A percentile compares a stretch with the other conserved stretches of the same genome.
These are phyloP conservation scores for Danaus melanippus DNA, from an alignment of 1,140 invertebrate genomes.

Conservation along the genomic window DNA sequence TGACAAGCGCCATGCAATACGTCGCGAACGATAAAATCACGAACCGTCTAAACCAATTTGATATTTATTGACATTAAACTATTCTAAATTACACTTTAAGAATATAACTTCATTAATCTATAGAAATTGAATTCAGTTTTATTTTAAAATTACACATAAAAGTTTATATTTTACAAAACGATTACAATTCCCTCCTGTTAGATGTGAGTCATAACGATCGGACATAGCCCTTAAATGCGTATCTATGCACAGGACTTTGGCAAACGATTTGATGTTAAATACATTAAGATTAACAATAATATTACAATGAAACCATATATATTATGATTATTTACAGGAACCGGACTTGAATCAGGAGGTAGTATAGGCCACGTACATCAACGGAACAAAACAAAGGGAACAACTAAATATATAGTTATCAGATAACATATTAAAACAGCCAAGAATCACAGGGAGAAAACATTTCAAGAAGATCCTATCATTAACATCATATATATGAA, in stretches of 20 bases:
- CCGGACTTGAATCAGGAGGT: neutral
- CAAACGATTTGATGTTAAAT: conserved; percentile 13
- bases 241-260: conserved; percentile 7
- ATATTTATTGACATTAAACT: too few species aligned
- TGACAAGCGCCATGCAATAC: too few species aligned
- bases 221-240: neutral
- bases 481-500: too few species aligned
- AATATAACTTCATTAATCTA: too few species aligned
- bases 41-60: too few species aligned
- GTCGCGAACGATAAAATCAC: too few species aligned
- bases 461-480: conserved; percentile 10
- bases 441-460: conserved; percentile 40
- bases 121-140: too few species aligned
- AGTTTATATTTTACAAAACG: neutral
- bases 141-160: too few species aligned
- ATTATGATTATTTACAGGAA: neutral
- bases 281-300: neutral
- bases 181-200: conserved; percentile 1
- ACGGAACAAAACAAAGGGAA: conserved; percentile 3
- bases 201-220: too few species aligned
- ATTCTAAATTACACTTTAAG: too few species aligned
- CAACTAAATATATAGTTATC: conserved; percentile 5
- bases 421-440: conserved; percentile 31
- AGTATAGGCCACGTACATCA: conserved; percentile 7
- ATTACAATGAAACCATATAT: neutral